Evolutionary conservation across 2,113 vertebrate species (phyloP).

Genomic region (Nipponia nippon): DNA sequence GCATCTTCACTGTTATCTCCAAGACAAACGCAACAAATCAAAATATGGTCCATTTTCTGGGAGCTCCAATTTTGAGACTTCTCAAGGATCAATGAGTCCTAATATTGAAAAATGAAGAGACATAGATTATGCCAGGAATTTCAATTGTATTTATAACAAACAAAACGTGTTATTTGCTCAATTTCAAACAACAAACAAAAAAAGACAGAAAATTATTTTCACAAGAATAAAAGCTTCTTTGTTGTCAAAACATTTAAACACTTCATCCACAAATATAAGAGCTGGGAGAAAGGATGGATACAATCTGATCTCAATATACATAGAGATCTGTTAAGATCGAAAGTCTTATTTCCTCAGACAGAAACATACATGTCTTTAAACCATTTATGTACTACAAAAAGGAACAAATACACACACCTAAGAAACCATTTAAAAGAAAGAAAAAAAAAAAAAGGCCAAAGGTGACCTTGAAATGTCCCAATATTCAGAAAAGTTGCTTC

Average conservation of each 20-base stretch:
- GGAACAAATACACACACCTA: neutral
- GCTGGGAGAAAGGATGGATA: neutral
- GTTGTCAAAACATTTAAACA: neutral
- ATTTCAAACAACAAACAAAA: neutral
- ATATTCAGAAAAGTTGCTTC: neutral
- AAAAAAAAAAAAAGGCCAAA: neutral
- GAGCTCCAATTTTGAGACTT: constrained; percentile 91
- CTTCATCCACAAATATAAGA: neutral
- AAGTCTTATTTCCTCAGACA: neutral
- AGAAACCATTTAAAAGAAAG: neutral
- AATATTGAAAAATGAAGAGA: constrained; percentile 58
- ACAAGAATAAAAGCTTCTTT: neutral
- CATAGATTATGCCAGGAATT: neutral
- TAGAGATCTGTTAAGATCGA: neutral
- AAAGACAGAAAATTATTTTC: neutral
- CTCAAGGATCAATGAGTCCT: constrained; percentile 92
- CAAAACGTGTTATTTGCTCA: neutral
- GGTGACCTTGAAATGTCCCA: neutral
- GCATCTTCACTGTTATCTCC: constrained; percentile 98
- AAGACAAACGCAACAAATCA: constrained; percentile 98
- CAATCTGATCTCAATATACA: neutral
- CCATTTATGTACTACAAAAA: neutral
- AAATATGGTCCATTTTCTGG: constrained; percentile 94
- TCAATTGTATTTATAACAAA: neutral
- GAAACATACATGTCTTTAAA: neutral